These are phyloP conservation scores for Thalassophryne amazonica DNA, from an alignment of 2,797 vertebrate genomes.

Conservation along the genomic window DNA sequence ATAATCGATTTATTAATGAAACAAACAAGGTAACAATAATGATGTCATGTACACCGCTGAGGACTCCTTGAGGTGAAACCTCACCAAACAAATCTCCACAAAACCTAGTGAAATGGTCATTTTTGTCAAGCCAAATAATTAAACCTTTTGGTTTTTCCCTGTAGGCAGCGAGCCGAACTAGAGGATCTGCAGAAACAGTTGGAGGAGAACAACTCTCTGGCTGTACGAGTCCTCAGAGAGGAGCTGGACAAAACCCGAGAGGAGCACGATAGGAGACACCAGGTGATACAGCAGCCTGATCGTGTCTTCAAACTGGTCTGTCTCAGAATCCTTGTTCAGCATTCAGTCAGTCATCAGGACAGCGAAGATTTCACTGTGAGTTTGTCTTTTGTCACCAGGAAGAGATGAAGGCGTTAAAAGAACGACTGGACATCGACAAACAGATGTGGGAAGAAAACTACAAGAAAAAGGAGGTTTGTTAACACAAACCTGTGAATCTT, in stretches of 20 bases:
- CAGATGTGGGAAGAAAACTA: constrained; percentile 89
- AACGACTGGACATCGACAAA: constrained; percentile 85
- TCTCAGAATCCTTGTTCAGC: neutral
- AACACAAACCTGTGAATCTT: neutral
- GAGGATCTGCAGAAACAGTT: constrained; percentile 87
- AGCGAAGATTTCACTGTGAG: neutral
- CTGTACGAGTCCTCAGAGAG: constrained; percentile 78
- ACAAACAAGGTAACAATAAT: no score
- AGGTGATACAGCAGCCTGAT: no score
- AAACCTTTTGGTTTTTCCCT: neutral
- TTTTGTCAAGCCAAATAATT: neutral
- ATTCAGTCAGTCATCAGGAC: neutral
- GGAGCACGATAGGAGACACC: constrained; percentile 89
- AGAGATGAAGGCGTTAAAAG: constrained; percentile 85
- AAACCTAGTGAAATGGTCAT: no score
- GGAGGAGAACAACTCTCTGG: constrained; percentile 82
- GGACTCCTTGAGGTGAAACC: no score
- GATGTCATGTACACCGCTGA: no score
- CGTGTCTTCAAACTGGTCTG: neutral
- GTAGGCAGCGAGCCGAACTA: constrained; percentile 86
- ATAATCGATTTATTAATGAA: no score
- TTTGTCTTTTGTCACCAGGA: constrained; percentile 60
- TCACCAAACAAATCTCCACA: no score
- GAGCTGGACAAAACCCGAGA: constrained; percentile 85
- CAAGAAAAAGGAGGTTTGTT: constrained; percentile 88